Conservation (phyloP, 2,113 vertebrate genomes). For the Rutilus rutilus region DNA sequence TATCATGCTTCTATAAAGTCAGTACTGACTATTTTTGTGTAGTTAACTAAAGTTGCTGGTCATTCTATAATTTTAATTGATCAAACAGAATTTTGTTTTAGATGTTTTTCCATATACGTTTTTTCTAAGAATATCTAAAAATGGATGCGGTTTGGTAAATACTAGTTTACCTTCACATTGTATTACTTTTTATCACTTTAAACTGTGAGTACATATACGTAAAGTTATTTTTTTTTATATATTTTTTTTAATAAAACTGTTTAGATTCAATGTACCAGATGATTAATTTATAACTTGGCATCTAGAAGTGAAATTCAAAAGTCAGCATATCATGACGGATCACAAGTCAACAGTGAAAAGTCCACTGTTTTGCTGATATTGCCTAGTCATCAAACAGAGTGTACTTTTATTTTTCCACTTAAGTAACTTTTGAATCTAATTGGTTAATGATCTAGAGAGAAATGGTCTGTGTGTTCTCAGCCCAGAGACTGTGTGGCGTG, state of each 20-base stretch:
- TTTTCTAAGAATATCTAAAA: not conserved
- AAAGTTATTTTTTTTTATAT: not conserved
- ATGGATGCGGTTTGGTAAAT: not conserved
- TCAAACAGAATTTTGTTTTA: not conserved
- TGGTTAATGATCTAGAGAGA: not conserved
- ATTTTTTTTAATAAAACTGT: not conserved
- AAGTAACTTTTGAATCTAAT: not conserved
- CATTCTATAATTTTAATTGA: not conserved
- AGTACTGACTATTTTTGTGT: not conserved
- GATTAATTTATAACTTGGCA: not conserved
- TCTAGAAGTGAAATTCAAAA: slow-evolving; percentile 32
- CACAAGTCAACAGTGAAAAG: slow-evolving; percentile 36
- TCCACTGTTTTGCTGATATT: slow-evolving; percentile 19
- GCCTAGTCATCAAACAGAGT: not conserved
- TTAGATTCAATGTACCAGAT: not conserved
- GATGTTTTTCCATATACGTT: not conserved
- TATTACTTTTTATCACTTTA: not conserved
- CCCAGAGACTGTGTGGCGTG: not conserved
- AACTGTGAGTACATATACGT: not conserved
- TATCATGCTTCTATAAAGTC: not conserved
- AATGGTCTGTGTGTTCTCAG: not conserved
- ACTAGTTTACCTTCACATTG: not conserved
- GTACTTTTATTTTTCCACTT: not conserved
- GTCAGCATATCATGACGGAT: slow-evolving; percentile 22
- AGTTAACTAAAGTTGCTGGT: not conserved